Evolutionary conservation across 2,888 invertebrate species (phyloP).

Genomic region (Apamea sordens): DNA sequence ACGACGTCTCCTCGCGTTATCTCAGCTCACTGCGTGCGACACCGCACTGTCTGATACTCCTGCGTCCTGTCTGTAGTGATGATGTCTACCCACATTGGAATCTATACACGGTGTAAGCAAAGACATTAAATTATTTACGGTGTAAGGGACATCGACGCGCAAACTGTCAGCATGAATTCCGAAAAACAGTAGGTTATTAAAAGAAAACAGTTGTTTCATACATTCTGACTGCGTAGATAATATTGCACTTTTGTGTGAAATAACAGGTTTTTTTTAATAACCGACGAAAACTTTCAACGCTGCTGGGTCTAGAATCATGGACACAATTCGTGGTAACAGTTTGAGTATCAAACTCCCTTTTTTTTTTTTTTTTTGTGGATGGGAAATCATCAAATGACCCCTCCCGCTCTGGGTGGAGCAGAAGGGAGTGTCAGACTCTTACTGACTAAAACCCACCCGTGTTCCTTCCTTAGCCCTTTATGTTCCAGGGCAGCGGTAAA

Average conservation of each 20-base stretch:
- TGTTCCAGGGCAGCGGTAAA: no score
- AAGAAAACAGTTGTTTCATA: not conserved
- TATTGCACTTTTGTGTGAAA: not conserved
- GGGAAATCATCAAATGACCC: no score
- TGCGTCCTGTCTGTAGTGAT: not conserved
- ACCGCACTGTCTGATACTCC: conserved; percentile 24
- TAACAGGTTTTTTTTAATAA: not conserved
- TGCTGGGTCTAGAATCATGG: not conserved
- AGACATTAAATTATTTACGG: no score
- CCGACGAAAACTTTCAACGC: not conserved
- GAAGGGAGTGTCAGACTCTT: no score
- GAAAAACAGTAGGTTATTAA: not conserved
- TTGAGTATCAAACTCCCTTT: not conserved
- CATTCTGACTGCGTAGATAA: not conserved
- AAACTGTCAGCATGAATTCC: not conserved
- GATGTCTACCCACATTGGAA: not conserved
- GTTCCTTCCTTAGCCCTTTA: no score
- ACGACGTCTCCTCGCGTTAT: conserved; percentile 44
- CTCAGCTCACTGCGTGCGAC: conserved; percentile 22
- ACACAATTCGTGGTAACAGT: not conserved
- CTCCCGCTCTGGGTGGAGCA: no score
- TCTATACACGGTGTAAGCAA: not conserved
- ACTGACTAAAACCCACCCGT: no score
- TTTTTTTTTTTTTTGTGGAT: no score
- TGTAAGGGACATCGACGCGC: not conserved